Evolutionary conservation across 2,888 invertebrate species (phyloP), one percentile per base, ranked within the genome.

Genomic region (Thymelicus acteon): DNA sequence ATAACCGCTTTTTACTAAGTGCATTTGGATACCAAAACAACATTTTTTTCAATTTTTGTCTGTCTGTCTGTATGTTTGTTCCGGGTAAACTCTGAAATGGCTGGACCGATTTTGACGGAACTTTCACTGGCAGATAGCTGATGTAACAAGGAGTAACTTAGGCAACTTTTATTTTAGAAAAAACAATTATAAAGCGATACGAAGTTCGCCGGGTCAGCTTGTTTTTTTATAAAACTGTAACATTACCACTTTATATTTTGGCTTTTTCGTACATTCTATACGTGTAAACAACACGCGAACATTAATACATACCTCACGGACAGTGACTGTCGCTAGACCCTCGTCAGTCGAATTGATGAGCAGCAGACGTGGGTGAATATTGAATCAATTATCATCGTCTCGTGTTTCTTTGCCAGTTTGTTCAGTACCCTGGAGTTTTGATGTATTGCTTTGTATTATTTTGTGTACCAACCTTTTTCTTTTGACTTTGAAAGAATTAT

Each of bases 281-380:
- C 52, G 24, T 57, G 57, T 57, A 57, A 57, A 57, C 57, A 57
- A n/a, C 54, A 3, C 19, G 37, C 13, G 57, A 57, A 57, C 57
- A 37, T 57, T 57, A 57, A 57, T 57, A 57, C 31, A 47, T 58
- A 63, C 49, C 48, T 31, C 49, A 64, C 57, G 48, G 19, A 62
- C 62, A 48, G 68, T 62, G 19, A 40, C 61, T 64, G 58, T 65
- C 64, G 71, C 71, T 75, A 71, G 60, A 72, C 74, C 75, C 73
- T 67, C 66, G 71, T 73, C 75, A 71, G 71, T 40, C 58, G 65
- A 68, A 72, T 71, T 74, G 72, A 72, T 71, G 73, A 76, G 66
- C 57, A 52, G 24, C 60, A 60, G 70, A 63, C 64, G 31, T 58
- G 63, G 58, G 39, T 70, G 58, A 58, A 70, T 64, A 60, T 70